Conservation (phyloP, 2,797 vertebrate genomes). For the Poecile montanus region DNA sequence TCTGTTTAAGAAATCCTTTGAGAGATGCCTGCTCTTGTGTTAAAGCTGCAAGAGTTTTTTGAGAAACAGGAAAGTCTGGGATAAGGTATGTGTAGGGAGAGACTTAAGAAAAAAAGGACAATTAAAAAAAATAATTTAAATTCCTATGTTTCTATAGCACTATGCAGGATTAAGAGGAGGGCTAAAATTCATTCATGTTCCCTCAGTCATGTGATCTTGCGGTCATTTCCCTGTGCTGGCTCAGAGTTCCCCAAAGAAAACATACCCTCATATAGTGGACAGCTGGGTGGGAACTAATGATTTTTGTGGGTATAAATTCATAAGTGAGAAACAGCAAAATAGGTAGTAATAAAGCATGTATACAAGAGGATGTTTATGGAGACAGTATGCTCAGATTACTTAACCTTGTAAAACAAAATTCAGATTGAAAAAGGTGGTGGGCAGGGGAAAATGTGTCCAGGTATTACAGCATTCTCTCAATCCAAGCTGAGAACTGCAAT, state of each 20-base stretch:
- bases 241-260: background rate
- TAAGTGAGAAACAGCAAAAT: background rate
- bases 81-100: background rate
- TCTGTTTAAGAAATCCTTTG: background rate
- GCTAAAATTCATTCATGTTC: background rate
- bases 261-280: background rate
- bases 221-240: background rate
- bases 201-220: background rate
- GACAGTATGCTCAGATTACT: background rate
- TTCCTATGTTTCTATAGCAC: background rate
- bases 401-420: constrained; percentile 21
- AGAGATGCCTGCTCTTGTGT: background rate
- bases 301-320: background rate
- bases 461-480: background rate
- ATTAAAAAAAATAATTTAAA: background rate
- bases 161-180: background rate
- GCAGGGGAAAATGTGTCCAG: background rate
- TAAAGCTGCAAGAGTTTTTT: background rate
- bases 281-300: background rate
- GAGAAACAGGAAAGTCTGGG: background rate
- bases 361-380: background rate
- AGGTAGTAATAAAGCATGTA: background rate
- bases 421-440: background rate
- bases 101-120: background rate
- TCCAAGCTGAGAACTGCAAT: background rate